phyloP scores from a whole-genome alignment of 2,797 vertebrate genomes.

The Alauda arvensis region DNA sequence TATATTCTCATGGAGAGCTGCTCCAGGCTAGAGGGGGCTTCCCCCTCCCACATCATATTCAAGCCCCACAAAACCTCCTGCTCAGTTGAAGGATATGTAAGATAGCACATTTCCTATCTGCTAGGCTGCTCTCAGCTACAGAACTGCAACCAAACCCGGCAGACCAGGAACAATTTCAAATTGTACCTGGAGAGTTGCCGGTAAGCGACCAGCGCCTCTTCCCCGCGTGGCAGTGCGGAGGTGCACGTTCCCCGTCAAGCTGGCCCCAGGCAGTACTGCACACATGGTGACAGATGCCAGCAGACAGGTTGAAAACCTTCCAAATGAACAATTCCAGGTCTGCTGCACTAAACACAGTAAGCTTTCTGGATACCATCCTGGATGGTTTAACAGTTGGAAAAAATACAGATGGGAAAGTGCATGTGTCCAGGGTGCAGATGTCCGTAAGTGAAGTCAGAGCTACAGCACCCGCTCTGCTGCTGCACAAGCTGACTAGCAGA shows the following conservation, averaged over 20 bases:
- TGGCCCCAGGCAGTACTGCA: slow-evolving; percentile 31
- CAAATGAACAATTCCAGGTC: slow-evolving; percentile 44
- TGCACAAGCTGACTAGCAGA: neutral
- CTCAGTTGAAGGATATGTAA: slow-evolving; percentile 27
- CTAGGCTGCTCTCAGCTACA: slow-evolving; percentile 1
- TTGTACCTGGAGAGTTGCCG: neutral
- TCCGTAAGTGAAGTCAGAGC: neutral
- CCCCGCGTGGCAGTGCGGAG: neutral
- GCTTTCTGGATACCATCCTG: neutral
- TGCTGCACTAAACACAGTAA: neutral
- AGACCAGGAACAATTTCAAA: neutral
- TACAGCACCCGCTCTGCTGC: neutral
- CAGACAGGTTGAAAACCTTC: slow-evolving; percentile 53
- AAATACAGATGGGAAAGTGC: neutral
- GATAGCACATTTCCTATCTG: slow-evolving; percentile 19
- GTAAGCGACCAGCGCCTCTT: neutral
- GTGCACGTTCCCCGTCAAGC: neutral
- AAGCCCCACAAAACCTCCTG: neutral
- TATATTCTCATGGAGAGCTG: neutral
- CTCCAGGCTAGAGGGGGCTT: neutral
- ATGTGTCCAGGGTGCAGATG: neutral
- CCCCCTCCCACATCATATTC: neutral
- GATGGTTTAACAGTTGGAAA: slow-evolving; percentile 36
- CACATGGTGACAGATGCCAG: slow-evolving; percentile 43
- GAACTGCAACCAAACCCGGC: neutral